Evolutionary conservation across 2,888 invertebrate species (phyloP), one percentile per base, ranked within the genome.

Genomic region (Agrochola lota): DNA sequence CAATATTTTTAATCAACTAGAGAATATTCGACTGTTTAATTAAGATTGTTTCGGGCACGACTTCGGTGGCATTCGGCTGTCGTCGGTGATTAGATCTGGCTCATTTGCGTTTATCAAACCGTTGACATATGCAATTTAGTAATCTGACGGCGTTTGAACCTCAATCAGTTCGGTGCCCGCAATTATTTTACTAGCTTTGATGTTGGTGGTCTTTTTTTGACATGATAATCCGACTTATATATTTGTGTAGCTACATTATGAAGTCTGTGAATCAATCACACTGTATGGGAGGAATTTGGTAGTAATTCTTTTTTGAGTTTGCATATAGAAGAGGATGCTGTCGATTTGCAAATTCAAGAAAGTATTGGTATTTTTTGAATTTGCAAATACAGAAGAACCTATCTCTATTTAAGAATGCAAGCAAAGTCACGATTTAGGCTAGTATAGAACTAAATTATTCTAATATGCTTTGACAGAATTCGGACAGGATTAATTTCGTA

Each of bases 31-130:
- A 67, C 66, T 86, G 72, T 84, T 78, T 86, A 88, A 89, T 88
- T 84, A 80, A 88, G 87, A 89, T 86, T 85, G 87, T 87, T 86
- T 88, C 84, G 85, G 81, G 69, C 74, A 75, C 88, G 81, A 89
- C 89, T 88, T 85, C 91, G 90, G 92, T 92, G 92, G 92, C 92
- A 91, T 91, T 89, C 81, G 85, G 85, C 87, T 91, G 90, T 92
- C 92, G 78, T 75, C 82, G 81, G 85, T 77, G 85, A 91, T 91
- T 91, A 87, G 85, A 87, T 89, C 82, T 89, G 80, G 87, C 86
- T 89, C 91, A 90, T 91, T 91, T 90, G 91, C 88, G 88, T 91
- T 90, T 91, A 92, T 92, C 91, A 88, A 90, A 82, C 87, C 80
- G 89, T 88, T 88, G 91, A 92, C 91, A 88, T 88, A 86, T 89